These are phyloP conservation scores for Serilophus lunatus DNA, from an alignment of 2,113 vertebrate genomes.

Conservation along the genomic window DNA sequence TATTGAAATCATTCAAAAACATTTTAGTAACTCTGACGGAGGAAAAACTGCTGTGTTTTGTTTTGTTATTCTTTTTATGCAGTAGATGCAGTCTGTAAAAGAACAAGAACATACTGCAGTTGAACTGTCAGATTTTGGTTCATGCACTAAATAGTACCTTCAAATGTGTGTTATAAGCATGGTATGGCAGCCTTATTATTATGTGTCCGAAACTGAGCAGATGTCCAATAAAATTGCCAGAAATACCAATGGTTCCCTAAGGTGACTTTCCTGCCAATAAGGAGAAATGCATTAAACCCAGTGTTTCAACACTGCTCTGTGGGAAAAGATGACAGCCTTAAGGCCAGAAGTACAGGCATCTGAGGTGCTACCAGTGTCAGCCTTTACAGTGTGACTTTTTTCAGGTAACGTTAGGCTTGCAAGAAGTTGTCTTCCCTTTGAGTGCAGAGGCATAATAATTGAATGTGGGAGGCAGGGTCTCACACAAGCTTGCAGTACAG, in stretches of 20 bases:
- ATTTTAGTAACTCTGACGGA: neutral
- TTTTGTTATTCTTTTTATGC: neutral
- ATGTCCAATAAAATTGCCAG: neutral
- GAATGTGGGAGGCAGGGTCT: neutral
- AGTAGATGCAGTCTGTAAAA: neutral
- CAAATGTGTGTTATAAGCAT: neutral
- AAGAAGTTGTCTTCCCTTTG: neutral
- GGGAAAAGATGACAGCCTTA: neutral
- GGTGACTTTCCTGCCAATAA: neutral
- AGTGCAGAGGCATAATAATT: neutral
- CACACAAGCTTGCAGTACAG: neutral
- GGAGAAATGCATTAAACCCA: neutral
- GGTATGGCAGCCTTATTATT: neutral
- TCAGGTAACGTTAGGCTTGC: neutral
- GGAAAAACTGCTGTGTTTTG: neutral
- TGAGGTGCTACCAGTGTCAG: neutral
- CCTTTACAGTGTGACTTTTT: neutral
- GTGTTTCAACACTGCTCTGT: neutral
- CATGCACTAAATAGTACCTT: neutral
- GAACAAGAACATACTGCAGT: accelerated
- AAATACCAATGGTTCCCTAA: neutral
- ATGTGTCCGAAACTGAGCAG: neutral
- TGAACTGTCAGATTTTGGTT: neutral
- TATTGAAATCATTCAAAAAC: neutral
- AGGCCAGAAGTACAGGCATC: neutral